Conservation (phyloP, 2,113 vertebrate species). For the Catharus minimus region DNA sequence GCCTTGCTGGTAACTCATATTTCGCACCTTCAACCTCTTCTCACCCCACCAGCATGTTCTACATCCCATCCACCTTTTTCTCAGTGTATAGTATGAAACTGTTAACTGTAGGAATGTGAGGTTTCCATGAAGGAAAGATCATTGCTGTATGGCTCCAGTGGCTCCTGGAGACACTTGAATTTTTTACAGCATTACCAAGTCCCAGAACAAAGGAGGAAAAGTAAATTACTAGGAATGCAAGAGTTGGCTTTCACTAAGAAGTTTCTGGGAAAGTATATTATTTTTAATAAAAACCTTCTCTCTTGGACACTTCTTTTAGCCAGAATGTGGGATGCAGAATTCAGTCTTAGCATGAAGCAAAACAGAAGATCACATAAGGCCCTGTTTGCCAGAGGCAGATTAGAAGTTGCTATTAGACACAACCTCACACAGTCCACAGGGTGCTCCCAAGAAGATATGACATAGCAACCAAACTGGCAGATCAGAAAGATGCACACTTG, state of each 20-base stretch:
- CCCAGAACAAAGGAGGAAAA: neutral
- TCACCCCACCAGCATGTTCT: neutral
- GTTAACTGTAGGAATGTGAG: neutral
- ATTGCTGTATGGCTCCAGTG: neutral
- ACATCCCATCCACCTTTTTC: neutral
- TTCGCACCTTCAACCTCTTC: neutral
- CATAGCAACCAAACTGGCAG: accelerated
- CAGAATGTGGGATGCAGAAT: neutral
- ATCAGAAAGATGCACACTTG: neutral
- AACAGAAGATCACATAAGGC: neutral
- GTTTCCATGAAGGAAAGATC: neutral
- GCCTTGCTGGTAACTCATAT: neutral
- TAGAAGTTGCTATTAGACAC: neutral
- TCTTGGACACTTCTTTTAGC: neutral
- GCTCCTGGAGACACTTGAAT: neutral
- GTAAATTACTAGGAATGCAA: neutral
- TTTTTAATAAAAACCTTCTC: constrained; percentile 16
- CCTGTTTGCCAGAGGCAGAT: neutral
- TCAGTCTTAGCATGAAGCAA: neutral
- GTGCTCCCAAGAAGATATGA: neutral
- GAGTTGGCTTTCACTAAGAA: neutral
- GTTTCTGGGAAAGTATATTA: constrained; percentile 1
- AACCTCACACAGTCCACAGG: neutral
- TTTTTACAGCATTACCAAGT: neutral
- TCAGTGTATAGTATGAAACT: neutral